Evolutionary conservation across 2,888 invertebrate genomes (phyloP).

Genomic region (Cetonia aurata): DNA sequence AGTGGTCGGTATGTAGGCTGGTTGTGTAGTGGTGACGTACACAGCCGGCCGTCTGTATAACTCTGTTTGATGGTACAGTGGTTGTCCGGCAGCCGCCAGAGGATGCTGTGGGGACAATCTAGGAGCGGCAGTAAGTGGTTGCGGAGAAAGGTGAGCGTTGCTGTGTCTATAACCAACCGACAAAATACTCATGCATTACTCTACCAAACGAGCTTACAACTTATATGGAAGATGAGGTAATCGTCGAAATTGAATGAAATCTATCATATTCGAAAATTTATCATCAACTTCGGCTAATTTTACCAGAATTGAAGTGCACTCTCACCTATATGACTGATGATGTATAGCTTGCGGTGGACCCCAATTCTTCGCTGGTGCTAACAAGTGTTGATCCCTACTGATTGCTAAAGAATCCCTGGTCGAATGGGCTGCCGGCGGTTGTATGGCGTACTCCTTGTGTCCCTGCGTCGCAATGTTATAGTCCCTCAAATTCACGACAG

Average conservation of each 20-base stretch:
- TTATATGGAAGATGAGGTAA: neutral
- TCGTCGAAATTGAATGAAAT: no score
- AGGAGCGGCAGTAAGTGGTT: constrained; percentile 67
- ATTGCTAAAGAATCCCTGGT: constrained; percentile 66
- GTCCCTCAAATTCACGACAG: constrained; percentile 65
- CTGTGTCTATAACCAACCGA: constrained; percentile 60
- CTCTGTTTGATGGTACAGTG: constrained; percentile 74
- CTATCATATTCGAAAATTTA: no score
- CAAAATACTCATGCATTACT: constrained; percentile 21
- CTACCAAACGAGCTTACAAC: neutral
- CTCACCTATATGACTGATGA: constrained; percentile 67
- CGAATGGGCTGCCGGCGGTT: constrained; percentile 73
- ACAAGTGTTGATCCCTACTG: constrained; percentile 71
- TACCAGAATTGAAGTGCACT: no score
- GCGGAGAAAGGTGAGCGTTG: constrained; percentile 69
- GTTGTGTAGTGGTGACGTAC: constrained; percentile 76
- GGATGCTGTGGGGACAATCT: constrained; percentile 69
- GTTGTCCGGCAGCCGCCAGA: constrained; percentile 70
- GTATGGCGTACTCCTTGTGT: constrained; percentile 70
- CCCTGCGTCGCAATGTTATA: constrained; percentile 64
- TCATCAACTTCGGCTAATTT: no score
- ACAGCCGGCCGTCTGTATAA: constrained; percentile 77
- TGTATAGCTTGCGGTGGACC: constrained; percentile 66
- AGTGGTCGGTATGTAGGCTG: constrained; percentile 69
- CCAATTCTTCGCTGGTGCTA: constrained; percentile 68